Evolutionary conservation across 2,797 vertebrate genomes (phyloP).

Genomic region (Prionace glauca): DNA sequence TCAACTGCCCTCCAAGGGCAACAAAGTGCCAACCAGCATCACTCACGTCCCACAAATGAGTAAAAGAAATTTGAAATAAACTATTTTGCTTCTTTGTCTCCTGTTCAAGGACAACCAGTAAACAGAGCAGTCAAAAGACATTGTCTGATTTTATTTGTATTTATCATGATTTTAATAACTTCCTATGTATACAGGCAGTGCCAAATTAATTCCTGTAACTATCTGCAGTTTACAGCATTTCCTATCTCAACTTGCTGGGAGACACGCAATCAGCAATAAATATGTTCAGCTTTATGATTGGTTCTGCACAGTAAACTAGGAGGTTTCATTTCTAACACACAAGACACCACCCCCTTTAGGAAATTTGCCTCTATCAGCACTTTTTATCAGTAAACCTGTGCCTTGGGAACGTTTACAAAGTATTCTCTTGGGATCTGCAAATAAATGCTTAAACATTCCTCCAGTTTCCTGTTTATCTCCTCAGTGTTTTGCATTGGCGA

Average conservation of each 20-base stretch:
- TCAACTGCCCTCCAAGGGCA: too few species aligned
- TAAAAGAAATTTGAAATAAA: neutral
- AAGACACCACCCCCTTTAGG: neutral
- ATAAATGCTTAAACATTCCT: slow-evolving; percentile 22
- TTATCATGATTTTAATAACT: slow-evolving; percentile 8
- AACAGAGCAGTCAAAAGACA: neutral
- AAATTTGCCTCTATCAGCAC: neutral
- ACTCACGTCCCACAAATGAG: too few species aligned
- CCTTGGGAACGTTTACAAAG: slow-evolving; percentile 10
- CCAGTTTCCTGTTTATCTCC: neutral
- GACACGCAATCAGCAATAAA: neutral
- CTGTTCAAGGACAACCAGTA: neutral
- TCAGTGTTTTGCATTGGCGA: neutral
- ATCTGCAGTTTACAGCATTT: slow-evolving; percentile 20
- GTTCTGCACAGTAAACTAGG: neutral
- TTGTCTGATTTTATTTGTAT: neutral
- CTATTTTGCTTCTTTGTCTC: neutral
- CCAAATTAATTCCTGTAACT: neutral
- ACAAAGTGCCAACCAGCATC: too few species aligned
- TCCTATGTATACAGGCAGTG: slow-evolving; percentile 18
- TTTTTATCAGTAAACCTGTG: neutral
- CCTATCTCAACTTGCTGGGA: neutral
- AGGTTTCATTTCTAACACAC: neutral
- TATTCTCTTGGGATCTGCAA: slow-evolving; percentile 24
- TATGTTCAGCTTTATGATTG: neutral